Base-by-base conservation (phyloP, 2,113 vertebrate genomes). In the Gobius niger region DNA sequence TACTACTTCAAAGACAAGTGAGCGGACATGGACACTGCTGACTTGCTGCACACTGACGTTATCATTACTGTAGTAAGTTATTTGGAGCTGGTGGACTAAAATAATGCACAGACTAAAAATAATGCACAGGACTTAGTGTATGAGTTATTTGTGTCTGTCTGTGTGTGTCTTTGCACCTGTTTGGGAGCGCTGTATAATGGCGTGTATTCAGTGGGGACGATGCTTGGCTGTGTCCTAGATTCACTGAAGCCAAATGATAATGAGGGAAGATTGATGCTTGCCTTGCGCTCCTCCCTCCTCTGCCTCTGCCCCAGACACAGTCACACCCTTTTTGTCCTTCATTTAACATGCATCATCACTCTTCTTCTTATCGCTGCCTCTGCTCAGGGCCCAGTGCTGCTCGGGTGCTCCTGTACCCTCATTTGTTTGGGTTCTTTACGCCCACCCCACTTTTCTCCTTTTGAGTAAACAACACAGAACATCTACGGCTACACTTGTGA, bases 171-270 rank as follows among this genome's bases (percentile, higher is more conserved):
- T 41, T 44, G 66, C n/a, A 47, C 47, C 68, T 34, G 16, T 63
- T 46, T 67, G 49, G 40, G 57, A 60, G 57, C 57, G 50, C 56
- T 44, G 54, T 72, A 59, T 70, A 60, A 60, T 60, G 57, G 72
- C 61, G 44, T 57, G 66, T 42, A 40, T 59, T 83, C 78, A 54
- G 72, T 44, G 18, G 84, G 77, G 82, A 82, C 70, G 57, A 34
- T 50, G 62, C 60, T 71, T 47, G 46, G 69, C 74, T 75, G 76
- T 82, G 85, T 80, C 83, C 85, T 76, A 83, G 77, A 85, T 91
- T 85, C 71, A 56, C 78, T 12, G 40, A 65, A 75, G 79, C 78
- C 80, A 80, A 80, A 84, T 85, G 74, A 78, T 91, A 86, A 89
- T 86, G 78, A 85, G 83, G 65, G 63, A 11, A 69, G 85, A 88